Evolutionary conservation across 2,888 invertebrate species (phyloP).

Genomic region (Caenorhabditis zanzibari): DNA sequence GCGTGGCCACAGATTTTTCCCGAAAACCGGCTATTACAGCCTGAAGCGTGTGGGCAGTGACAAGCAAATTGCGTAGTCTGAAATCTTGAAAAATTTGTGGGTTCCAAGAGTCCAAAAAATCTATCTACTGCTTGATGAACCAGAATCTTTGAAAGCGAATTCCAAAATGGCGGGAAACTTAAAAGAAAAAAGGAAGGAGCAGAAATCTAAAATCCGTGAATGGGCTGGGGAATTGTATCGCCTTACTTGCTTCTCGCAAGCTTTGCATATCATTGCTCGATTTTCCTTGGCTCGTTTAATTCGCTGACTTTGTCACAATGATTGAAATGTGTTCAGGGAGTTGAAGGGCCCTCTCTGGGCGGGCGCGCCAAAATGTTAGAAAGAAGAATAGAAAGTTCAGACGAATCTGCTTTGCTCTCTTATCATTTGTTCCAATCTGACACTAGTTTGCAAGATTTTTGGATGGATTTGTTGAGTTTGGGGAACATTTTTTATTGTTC

Average conservation of each 20-base stretch:
- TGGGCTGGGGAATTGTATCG: slow-evolving; percentile 52
- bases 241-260: neutral
- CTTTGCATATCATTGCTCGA: slow-evolving; percentile 53
- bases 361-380: neutral
- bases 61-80: slow-evolving; percentile 10
- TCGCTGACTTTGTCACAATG: slow-evolving; percentile 48
- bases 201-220: slow-evolving; percentile 9
- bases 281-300: slow-evolving; percentile 39
- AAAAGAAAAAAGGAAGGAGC: slow-evolving; percentile 14
- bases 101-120: neutral
- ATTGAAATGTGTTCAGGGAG: slow-evolving; percentile 49
- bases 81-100: neutral
- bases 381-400: neutral
- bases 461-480: neutral
- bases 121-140: neutral
- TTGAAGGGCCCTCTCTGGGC: slow-evolving; percentile 4
- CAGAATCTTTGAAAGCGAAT: slow-evolving; percentile 6
- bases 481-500: neutral
- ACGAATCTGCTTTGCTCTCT: slow-evolving; percentile 10
- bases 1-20: neutral
- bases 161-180: slow-evolving; percentile 20
- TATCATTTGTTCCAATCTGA: slow-evolving; percentile 22
- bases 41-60: neutral
- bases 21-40: neutral
- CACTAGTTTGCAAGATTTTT: neutral